phyloP scores from a whole-genome alignment of 1,140 invertebrate genomes.

The Drosophila pectinifera region DNA sequence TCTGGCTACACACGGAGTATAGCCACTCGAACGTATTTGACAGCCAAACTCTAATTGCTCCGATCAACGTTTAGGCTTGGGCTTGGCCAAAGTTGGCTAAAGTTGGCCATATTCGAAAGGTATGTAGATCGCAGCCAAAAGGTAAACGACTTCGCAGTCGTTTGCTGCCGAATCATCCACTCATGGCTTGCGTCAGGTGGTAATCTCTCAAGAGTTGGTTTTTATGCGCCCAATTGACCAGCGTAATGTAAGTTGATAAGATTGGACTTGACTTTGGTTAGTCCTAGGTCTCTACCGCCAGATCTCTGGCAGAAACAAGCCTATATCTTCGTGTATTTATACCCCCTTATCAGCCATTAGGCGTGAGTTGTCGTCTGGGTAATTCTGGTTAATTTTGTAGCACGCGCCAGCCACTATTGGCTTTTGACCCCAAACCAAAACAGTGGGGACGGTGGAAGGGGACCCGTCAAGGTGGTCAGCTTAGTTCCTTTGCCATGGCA shows the following conservation, averaged over 20 bases:
- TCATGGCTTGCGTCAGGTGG: background rate
- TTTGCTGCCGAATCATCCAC: conserved; percentile 21
- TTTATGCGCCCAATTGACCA: conserved; percentile 5
- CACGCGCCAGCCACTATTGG: conserved; percentile 5
- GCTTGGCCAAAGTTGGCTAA: background rate
- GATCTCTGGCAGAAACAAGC: background rate
- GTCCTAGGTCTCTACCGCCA: background rate
- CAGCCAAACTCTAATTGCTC: conserved; percentile 66
- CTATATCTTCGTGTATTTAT: background rate
- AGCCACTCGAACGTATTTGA: conserved; percentile 46
- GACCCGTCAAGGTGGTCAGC: conserved; percentile 29
- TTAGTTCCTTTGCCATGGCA: conserved; percentile 32
- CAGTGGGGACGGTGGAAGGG: background rate
- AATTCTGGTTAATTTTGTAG: conserved; percentile 4
- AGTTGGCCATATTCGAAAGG: conserved; percentile 19
- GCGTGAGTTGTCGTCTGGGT: background rate
- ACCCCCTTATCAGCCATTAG: conserved; percentile 8
- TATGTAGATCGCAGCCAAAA: conserved; percentile 20
- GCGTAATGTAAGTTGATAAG: conserved; percentile 26
- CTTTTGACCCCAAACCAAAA: conserved; percentile 33
- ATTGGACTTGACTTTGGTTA: conserved; percentile 22
- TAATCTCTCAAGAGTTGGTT: background rate
- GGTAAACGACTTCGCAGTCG: conserved; percentile 42
- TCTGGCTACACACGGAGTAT: conserved; percentile 12
- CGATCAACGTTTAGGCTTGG: conserved; percentile 41